Evolutionary conservation across 1,140 invertebrate species (phyloP), one percentile per base, ranked within the genome.

Genomic region (Aradophagus sp.): DNA sequence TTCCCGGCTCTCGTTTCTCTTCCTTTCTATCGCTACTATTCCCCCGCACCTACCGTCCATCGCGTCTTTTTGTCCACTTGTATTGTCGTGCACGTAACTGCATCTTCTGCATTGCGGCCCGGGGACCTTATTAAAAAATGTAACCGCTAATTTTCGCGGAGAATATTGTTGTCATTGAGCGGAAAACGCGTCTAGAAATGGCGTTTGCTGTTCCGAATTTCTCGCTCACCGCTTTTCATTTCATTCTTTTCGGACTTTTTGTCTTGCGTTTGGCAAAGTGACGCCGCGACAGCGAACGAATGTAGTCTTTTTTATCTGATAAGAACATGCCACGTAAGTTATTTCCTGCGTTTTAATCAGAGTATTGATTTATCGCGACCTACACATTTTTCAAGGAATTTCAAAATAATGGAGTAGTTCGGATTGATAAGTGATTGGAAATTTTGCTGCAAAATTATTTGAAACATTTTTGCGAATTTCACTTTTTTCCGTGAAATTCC

Each of bases 121-220:
- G 19, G 14, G 45, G 32, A 48, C 59, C 70, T 77, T 78, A 78
- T 77, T 79, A 80, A 78, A 68, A 77, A 79, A 74, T 79, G 78
- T 66, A 62, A 55, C 17, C 45, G 59, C 69, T 76, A 73, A 75
- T 76, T 76, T 32, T 32, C 45, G 35, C 35, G n/a, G 19, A 45
- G 45, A 58, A 47, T 53, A 61, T 55, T 14, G 48, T 16, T 55
- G 45, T 14, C 14, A 55, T 68, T 61, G 42, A 61, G 12, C 55
- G 11, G 19, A 41, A 31, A 67, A 58, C 44, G 35, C 29, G 29
- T 45, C 11, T 34, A 50, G 35, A 67, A 67, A 58, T 42, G 47
- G 61, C 41, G 47, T 35, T 41, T 48, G 23, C 11, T 38, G 53
- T 58, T 42, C 38, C 48, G 38, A 14, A 36, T 53, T 55, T 56